phyloP scores from a whole-genome alignment of 2,797 vertebrate species.

The Phrynocephalus forsythii region DNA sequence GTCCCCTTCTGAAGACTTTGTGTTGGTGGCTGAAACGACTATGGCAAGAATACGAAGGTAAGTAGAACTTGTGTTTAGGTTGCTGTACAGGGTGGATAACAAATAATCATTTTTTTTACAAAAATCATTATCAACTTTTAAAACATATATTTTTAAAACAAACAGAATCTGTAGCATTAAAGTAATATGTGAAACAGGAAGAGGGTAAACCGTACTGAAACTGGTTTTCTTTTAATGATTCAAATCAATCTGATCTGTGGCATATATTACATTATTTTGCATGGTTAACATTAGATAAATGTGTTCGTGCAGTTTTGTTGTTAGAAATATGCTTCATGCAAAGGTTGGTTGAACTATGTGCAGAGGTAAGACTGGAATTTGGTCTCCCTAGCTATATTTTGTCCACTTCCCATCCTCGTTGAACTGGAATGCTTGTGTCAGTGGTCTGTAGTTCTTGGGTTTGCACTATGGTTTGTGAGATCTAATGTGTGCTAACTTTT shows the following conservation, averaged over 20 bases:
- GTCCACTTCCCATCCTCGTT: background rate
- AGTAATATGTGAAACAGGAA: too few relatives aligned
- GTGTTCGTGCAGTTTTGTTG: background rate
- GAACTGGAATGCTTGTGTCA: background rate
- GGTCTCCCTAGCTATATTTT: background rate
- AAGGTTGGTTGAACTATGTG: background rate
- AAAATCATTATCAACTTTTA: too few relatives aligned
- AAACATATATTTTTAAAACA: too few relatives aligned
- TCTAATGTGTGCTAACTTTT: slow-evolving; percentile 53
- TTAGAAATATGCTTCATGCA: background rate
- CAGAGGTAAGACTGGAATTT: background rate
- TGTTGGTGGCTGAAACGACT: slow-evolving; percentile 91
- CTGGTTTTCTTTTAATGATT: too few relatives aligned
- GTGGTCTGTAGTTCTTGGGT: background rate
- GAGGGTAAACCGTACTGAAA: too few relatives aligned
- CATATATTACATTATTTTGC: background rate
- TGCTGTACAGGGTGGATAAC: too few relatives aligned
- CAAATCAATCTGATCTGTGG: too few relatives aligned
- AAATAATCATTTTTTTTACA: too few relatives aligned
- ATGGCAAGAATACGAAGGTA: slow-evolving; percentile 95
- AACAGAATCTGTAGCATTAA: too few relatives aligned
- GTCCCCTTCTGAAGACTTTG: slow-evolving; percentile 91
- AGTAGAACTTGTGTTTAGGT: slow-evolving; percentile 22
- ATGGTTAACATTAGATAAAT: background rate
- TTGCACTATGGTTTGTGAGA: background rate